Base-by-base conservation (phyloP, 2,113 vertebrate species). In the Gorsachius goisagi region DNA sequence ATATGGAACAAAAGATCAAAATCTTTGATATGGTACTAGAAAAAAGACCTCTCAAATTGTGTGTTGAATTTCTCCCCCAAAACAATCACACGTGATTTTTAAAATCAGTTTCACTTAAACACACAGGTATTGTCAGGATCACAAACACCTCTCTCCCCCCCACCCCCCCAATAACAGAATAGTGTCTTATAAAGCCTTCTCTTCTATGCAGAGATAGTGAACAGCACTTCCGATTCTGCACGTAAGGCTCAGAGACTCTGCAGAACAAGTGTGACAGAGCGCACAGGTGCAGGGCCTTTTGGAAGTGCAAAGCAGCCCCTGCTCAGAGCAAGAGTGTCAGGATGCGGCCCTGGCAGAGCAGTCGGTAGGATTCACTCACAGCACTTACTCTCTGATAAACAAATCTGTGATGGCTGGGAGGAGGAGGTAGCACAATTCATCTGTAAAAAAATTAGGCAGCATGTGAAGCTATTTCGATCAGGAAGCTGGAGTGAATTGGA, bases 1-100 rank as follows among this genome's bases (percentile, higher is more conserved):
- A 97, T 97, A 97, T 96, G 95, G 96, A 98, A 97, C 88, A 97
- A 96, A 95, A 93, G 95, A 97, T 95, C 90, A 94, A 97, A 97
- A 94, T 89, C 74, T 96, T 67, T 96, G 49, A 94, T 5, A 79
- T 91, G 76, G 53, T 97, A 97, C 93, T 98, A 98, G 93, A 85
- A 96, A 98, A 98, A 96, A 91, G n/a, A 87, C 55, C 56, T 88
- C 92, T 93, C 82, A 94, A 97, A 97, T 80, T 93, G 88, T 21
- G 21, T 95, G 85, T 94, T 95, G 92, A 84, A 96, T 96, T 95
- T 95, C 89, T 91, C 95, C 96, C 89, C 72, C 83, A 37, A 64
- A 93, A 90, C 85, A 81, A 64, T 92, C 97, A 94, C 91, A 30
- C 72, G 52, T 37, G 87, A 97, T 97, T 98, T 97, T 82, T 21